Conservation (phyloP, 2,113 vertebrate species). For the Triplophysa rosa region DNA sequence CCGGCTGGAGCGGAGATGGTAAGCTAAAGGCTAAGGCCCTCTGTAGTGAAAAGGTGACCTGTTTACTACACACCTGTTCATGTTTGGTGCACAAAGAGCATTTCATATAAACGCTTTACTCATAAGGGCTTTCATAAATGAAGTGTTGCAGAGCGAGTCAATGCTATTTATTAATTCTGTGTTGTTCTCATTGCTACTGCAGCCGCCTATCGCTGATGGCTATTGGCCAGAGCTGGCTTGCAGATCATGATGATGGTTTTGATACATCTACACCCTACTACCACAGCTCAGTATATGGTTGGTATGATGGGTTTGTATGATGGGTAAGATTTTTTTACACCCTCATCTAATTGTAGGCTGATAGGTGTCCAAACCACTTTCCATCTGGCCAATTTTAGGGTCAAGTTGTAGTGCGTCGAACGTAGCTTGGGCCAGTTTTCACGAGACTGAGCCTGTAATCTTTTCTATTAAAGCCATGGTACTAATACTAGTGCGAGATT, state of each 20-base stretch:
- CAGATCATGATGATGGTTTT: constrained; percentile 98
- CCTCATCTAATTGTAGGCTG: constrained; percentile 76
- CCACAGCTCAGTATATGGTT: constrained; percentile 99
- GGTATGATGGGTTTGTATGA: constrained; percentile 99
- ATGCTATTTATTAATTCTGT: constrained; percentile 92
- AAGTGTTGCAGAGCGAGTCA: constrained; percentile 66
- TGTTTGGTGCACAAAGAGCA: constrained; percentile 21
- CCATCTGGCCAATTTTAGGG: constrained; percentile 39
- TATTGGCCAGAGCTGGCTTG: constrained; percentile 96
- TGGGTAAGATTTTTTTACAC: constrained; percentile 93
- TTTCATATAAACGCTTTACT: constrained; percentile 11
- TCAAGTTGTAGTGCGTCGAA: constrained; percentile 58
- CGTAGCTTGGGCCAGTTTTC: constrained; percentile 61
- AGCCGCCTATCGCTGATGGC: constrained; percentile 98
- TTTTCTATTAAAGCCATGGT: constrained; percentile 69
- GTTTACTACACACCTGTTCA: constrained; percentile 44
- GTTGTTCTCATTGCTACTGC: constrained; percentile 99
- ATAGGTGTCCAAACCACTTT: constrained; percentile 62
- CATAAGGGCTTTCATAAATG: constrained; percentile 57
- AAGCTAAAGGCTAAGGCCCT: constrained; percentile 71
- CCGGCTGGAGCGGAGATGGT: constrained; percentile 71
- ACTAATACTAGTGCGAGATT: constrained; percentile 28
- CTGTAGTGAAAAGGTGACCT: constrained; percentile 50
- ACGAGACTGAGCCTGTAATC: constrained; percentile 59
- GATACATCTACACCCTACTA: constrained; percentile 95